A percentile compares a stretch with the other conserved stretches of the same genome.
These are phyloP conservation scores for Eclectus roratus DNA, from an alignment of 2,113 vertebrate species.

Conservation along the genomic window DNA sequence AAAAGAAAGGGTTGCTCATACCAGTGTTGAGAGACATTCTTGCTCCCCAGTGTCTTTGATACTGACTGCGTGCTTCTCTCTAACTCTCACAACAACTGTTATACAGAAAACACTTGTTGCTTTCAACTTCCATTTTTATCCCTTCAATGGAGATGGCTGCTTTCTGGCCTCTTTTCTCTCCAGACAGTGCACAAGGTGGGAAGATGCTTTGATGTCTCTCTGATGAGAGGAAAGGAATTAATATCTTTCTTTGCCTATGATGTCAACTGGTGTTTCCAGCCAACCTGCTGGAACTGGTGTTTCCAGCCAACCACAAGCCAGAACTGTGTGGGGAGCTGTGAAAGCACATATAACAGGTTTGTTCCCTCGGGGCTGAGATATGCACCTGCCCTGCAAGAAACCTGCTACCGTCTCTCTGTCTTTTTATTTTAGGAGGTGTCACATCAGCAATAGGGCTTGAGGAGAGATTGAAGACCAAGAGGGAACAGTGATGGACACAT, in stretches of 20 bases:
- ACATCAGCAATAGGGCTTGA: not conserved
- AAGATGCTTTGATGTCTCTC: not conserved
- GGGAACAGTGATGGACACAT: not conserved
- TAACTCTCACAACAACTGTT: not conserved
- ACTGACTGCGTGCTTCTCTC: not conserved
- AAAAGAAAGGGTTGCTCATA: not conserved
- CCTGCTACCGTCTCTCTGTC: not conserved
- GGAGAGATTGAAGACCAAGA: not conserved
- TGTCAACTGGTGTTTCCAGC: not conserved
- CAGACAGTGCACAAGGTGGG: not conserved
- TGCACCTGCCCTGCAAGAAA: not conserved
- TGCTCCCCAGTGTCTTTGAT: not conserved
- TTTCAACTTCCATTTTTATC: not conserved
- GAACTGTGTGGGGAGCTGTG: not conserved
- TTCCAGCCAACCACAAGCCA: not conserved
- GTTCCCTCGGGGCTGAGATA: not conserved
- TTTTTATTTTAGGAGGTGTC: not conserved
- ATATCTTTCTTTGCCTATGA: not conserved
- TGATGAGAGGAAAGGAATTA: no score
- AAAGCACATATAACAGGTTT: not conserved
- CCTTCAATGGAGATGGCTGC: not conserved
- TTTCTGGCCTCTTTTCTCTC: not conserved
- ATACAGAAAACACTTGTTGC: not conserved
- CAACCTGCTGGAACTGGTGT: fast-evolving
- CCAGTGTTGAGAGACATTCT: not conserved